These are phyloP conservation scores for Eurypyga helias DNA, from an alignment of 2,113 vertebrate genomes.

Conservation along the genomic window DNA sequence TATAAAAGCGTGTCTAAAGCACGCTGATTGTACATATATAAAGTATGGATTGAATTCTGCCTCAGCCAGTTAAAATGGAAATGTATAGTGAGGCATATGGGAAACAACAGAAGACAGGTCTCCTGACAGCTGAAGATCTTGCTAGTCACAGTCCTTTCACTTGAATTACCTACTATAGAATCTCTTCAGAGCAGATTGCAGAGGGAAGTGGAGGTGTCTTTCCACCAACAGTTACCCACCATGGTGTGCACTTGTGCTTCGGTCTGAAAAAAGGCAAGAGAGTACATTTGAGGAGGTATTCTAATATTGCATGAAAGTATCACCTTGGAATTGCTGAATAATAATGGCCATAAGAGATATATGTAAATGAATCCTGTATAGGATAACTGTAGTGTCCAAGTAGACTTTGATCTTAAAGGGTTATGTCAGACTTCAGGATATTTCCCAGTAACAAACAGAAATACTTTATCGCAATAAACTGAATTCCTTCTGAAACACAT, in stretches of 20 bases:
- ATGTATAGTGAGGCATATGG: background rate
- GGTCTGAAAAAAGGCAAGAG: background rate
- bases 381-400: background rate
- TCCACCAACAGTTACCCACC: background rate
- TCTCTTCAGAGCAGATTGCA: background rate
- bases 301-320: background rate
- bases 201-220: background rate
- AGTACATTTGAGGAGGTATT: background rate
- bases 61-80: background rate
- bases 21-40: background rate
- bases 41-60: background rate
- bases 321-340: background rate
- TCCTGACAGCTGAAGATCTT: background rate
- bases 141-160: background rate
- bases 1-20: background rate
- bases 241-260: rapidly evolving
- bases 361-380: background rate
- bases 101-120: background rate
- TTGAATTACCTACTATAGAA: background rate
- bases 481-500: background rate
- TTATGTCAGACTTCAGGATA: background rate
- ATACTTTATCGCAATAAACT: background rate
- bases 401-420: background rate
- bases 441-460: background rate
- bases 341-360: background rate